Evolutionary conservation across 2,888 invertebrate genomes (phyloP).

Genomic region (Eurytoma californica): DNA sequence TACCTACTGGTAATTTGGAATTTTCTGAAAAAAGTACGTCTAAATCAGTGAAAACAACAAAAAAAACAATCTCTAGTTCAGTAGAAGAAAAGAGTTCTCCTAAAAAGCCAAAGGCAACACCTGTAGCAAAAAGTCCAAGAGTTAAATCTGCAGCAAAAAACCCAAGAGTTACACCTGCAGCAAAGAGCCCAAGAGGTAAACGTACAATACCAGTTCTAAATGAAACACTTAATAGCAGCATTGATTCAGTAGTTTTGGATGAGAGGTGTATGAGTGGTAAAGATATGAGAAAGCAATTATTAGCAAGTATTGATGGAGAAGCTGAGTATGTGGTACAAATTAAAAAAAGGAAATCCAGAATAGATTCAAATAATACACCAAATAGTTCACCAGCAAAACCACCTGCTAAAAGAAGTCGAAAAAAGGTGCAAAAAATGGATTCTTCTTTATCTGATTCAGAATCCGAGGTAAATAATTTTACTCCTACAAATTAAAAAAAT

Average conservation of each 20-base stretch:
- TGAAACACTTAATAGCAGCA: slow-evolving; percentile 64
- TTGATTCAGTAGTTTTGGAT: slow-evolving; percentile 65
- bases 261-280: slow-evolving; percentile 65
- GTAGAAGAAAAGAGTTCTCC: slow-evolving; percentile 19
- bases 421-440: slow-evolving; percentile 49
- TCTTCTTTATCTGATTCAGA: slow-evolving; percentile 62
- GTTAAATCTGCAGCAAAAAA: slow-evolving; percentile 45
- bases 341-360: slow-evolving; percentile 63
- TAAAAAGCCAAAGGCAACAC: slow-evolving; percentile 37
- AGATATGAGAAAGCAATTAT: slow-evolving; percentile 63
- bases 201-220: slow-evolving; percentile 16
- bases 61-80: slow-evolving; percentile 47
- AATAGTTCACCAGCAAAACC: slow-evolving; percentile 44
- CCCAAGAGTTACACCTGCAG: slow-evolving; percentile 45
- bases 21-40: slow-evolving; percentile 71
- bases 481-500: slow-evolving; percentile 16
- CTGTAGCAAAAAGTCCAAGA: slow-evolving; percentile 30
- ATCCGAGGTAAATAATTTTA: slow-evolving; percentile 61
- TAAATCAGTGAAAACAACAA: slow-evolving; percentile 56
- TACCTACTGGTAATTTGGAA: slow-evolving; percentile 78
- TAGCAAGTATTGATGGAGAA: slow-evolving; percentile 67
- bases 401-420: slow-evolving; percentile 54
- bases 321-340: slow-evolving; percentile 69
- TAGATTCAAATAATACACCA: slow-evolving; percentile 9
- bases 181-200: slow-evolving; percentile 56